phyloP scores from a whole-genome alignment of 2,888 invertebrate genomes.

The Gastrophysa polygoni region DNA sequence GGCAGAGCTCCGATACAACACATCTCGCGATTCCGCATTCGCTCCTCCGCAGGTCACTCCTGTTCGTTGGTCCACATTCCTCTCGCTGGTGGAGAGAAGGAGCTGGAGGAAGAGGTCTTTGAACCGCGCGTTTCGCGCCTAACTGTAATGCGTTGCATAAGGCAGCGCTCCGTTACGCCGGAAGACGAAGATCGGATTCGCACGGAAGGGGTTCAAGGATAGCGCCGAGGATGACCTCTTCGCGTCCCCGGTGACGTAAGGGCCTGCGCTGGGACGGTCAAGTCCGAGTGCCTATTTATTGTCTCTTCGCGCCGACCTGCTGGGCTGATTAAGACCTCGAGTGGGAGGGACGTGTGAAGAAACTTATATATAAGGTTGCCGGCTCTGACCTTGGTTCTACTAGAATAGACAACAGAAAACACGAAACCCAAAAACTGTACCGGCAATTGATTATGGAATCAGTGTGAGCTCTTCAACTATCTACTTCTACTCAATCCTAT shows the following conservation, averaged over 20 bases:
- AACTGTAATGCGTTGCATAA: constrained; percentile 52
- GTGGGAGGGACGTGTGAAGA: too few species aligned
- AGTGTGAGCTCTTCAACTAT: too few species aligned
- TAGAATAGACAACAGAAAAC: too few species aligned
- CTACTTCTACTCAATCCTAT: too few species aligned
- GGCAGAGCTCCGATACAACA: neutral
- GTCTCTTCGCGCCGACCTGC: too few species aligned
- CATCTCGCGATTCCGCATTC: constrained; percentile 31
- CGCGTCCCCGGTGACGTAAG: neutral
- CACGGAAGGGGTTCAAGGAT: constrained; percentile 12
- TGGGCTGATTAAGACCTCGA: too few species aligned
- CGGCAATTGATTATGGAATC: too few species aligned
- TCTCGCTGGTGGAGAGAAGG: neutral
- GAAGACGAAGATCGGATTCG: constrained; percentile 22
- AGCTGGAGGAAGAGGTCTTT: constrained; percentile 40
- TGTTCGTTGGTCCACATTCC: constrained; percentile 52
- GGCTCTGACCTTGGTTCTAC: too few species aligned
- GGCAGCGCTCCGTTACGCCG: constrained; percentile 46
- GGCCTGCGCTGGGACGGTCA: neutral
- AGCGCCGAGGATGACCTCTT: neutral
- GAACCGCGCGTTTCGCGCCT: constrained; percentile 41
- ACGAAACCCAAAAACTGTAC: too few species aligned
- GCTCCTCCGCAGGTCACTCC: constrained; percentile 52
- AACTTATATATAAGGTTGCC: too few species aligned
- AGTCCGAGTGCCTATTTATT: too few species aligned